Evolutionary conservation across 2,113 vertebrate species (phyloP).

Genomic region (Enhydra lutris): DNA sequence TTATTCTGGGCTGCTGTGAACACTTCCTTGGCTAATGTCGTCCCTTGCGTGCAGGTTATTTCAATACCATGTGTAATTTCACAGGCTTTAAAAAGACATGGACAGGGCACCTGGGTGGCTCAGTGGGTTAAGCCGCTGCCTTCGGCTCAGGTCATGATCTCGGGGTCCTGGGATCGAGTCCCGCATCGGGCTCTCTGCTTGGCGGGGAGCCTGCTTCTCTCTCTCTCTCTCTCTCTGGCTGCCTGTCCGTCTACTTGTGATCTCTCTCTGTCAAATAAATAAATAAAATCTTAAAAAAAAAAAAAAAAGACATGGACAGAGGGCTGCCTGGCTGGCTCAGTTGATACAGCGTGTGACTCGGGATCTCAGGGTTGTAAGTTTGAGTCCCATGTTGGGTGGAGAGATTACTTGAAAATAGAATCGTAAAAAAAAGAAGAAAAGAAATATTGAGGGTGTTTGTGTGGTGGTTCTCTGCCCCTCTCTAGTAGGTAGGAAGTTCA

Average conservation of each 20-base stretch:
- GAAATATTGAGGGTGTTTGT: not conserved
- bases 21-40: not conserved
- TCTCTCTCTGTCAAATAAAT: too few species aligned
- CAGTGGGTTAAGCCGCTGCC: too few species aligned
- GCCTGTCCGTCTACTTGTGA: too few species aligned
- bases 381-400: not conserved
- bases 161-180: too few species aligned
- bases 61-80: not conserved
- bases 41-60: not conserved
- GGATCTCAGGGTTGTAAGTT: not conserved
- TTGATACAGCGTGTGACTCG: rapidly evolving
- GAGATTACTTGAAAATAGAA: not conserved
- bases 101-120: not conserved
- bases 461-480: not conserved
- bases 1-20: not conserved
- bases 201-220: too few species aligned
- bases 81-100: not conserved
- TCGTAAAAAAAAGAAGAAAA: not conserved
- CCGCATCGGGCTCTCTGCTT: too few species aligned
- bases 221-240: too few species aligned
- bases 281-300: too few species aligned
- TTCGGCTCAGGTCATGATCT: too few species aligned
- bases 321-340: not conserved
- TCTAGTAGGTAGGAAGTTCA: not conserved
- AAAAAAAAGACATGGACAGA: not conserved